Evolutionary conservation across 2,113 vertebrate species (phyloP), one percentile per base, ranked within the genome.

Genomic region (Esox niger): DNA sequence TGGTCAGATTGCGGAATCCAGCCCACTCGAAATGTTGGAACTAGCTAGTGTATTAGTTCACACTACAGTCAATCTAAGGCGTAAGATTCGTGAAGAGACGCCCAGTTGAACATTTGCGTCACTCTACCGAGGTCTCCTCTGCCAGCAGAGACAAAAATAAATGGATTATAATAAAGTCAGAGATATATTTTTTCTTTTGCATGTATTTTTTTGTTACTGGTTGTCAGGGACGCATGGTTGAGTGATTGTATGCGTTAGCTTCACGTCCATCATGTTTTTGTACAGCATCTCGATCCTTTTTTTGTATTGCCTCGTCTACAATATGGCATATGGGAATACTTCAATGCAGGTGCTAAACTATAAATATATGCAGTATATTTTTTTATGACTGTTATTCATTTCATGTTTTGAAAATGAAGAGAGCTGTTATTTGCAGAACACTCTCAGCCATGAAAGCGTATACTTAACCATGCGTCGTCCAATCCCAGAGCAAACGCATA

Each of bases 41-140:
- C 3, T 0, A 17, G 30, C 0, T 6, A 13, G 17, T 58, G 66
- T n/a, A 89, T 91, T 91, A 87, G 90, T 26, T 8, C 8, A 4
- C 0, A 0, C 0, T 13, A 0, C 32, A 21, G 71, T 84, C 88
- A 64, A 10, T 81, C 66, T 49, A 20, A 26, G 72, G 78, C 69
- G 70, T 70, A 61, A 74, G 77, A 81, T n/a, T n/a, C n/a, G 7
- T 15, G 65, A 78, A 31, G 84, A 83, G 81, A 83, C 76, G 83
- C 83, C 84, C 75, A 72, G 82, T 26, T 66, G 80, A 68, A 64
- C 62, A 68, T 66, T 83, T 86, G 85, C 90, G 91, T 91, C 90
- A 92, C 78, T 83, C 83, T 88, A 83, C 79, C 80, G 79, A 84
- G 79, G 81, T 82, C 84, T 86, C 82, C 38, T 69, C 67, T 83